Base-by-base conservation (phyloP, 2,797 vertebrate genomes). In the Siniperca undulata region DNA sequence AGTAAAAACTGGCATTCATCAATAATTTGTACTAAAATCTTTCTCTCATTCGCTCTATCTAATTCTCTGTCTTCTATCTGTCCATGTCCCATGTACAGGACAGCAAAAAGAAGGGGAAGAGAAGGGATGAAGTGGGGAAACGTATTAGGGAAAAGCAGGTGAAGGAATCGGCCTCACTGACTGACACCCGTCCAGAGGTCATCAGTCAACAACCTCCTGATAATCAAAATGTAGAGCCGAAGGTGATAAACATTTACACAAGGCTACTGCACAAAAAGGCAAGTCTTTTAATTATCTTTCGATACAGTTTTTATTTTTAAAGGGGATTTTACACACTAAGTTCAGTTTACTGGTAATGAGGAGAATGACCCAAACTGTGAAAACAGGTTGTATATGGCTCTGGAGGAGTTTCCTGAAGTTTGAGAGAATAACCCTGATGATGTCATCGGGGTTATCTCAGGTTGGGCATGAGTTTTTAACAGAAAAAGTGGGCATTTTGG, bases 221-320 rank as follows among this genome's bases (percentile, higher is more conserved):
- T 11, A 92, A 93, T 30, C 85, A 34, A n/a, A 36, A 77, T 20
- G 75, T 84, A 12, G 93, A 95, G 7, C 70, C 79, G 8, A 1
- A 89, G 78, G 36, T 90, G 78, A 90, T 89, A 83, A 69, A 81
- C 77, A 89, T 67, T n/a, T 97, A 97, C 91, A 93, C 7, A 11
- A 92, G 92, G 53, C 91, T 93, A 22, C 94, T 98, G 71, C 87
- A 93, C 70, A 84, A 71, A 65, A 91, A 93, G 91, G 94, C 88
- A 68, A 68, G 81, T 77, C 27, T 46, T 70, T 48, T 4, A 9
- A 40, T 60, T 34, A 22, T 67, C 42, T 71, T 58, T 70, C 2
- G 5, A 58, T 34, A 7, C 17, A 5, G 12, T n/a, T n/a, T 36
- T 48, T 36, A 42, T 72, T 27, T 58, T 17, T 38, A 5, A 44